Evolutionary conservation across 2,888 invertebrate genomes (phyloP), one percentile per base, ranked within the genome.

Genomic region (Lithodes maja): DNA sequence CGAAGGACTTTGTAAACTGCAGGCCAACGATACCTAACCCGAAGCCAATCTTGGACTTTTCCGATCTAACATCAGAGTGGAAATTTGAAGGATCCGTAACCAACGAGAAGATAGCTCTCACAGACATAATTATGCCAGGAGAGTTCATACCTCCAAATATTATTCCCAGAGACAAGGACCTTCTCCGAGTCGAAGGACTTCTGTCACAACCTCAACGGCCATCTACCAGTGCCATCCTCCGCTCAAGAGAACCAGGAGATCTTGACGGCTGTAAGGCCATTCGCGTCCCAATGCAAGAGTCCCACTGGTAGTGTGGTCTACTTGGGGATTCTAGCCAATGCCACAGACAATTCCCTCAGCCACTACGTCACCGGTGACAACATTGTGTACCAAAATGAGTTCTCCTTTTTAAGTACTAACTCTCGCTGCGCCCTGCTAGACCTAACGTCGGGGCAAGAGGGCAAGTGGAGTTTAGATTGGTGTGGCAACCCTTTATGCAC

Each of bases 141-240:
- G 33, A 55, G 55, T 15, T 54, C 53, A 12, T 33, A 54, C 33
- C 33, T 55, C 7, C 33, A 17, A 9, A n/a, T 80, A n/a, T 15
- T 55, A 55, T 80, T 80, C 80, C 80, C 80, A 2, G 80, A 80
- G 33, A 80, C 33, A 17, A 55, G 80, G 55, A 54, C 5, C 33
- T 55, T 80, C 33, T 33, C n/a, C 17, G 3, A 80, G 33, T 7
- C 80, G 12, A 61, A 7, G 7, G 61, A 5, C 61, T 12, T 61
- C 7, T 61, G 61, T 12, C 61, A 61, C 61, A 61, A 61, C 61
- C 61, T 61, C 61, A 12, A 12, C 12, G 61, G 61, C 5, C 61
- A 7, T 5, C 5, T 61, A 61, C 5, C 1, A 7, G 12, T 12
- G 61, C 61, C 61, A 7, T 5, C 61, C 5, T 61, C 61, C 5